phyloP scores from a whole-genome alignment of 2,888 invertebrate species.

The Thelaira solivaga region DNA sequence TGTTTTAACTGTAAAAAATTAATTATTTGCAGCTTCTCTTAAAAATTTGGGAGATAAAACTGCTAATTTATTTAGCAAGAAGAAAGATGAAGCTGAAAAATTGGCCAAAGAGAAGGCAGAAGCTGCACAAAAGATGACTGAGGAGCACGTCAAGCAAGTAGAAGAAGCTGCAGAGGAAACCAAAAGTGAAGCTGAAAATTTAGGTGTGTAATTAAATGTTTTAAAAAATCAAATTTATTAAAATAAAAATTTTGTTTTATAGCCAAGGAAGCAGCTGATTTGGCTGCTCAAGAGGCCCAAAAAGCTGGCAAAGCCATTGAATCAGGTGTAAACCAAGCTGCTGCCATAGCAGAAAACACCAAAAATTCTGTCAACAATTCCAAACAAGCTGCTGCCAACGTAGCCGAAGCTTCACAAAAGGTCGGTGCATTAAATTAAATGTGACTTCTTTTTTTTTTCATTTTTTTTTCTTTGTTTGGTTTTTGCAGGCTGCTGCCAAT shows the following conservation, averaged over 20 bases:
- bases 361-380: conserved; percentile 72
- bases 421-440: conserved; percentile 47
- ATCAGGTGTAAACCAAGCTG: conserved; percentile 71
- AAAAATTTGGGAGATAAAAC: conserved; percentile 85
- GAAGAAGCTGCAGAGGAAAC: conserved; percentile 81
- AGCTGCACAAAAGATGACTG: conserved; percentile 81
- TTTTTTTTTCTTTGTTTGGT: neutral
- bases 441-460: neutral
- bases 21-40: conserved; percentile 80
- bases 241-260: too few relatives aligned
- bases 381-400: conserved; percentile 73
- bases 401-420: conserved; percentile 73
- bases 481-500: conserved; percentile 73
- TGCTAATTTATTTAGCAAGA: conserved; percentile 83
- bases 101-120: conserved; percentile 81
- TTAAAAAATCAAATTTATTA: neutral
- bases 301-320: conserved; percentile 76
- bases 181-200: conserved; percentile 78
- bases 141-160: conserved; percentile 82
- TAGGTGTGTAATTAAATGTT: too few relatives aligned
- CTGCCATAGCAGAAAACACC: conserved; percentile 70
- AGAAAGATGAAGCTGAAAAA: conserved; percentile 84
- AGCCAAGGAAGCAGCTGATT: conserved; percentile 76
- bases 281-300: conserved; percentile 73
- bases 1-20: neutral